Base-by-base conservation (phyloP, 2,888 invertebrate genomes). In the Syritta pipiens region DNA sequence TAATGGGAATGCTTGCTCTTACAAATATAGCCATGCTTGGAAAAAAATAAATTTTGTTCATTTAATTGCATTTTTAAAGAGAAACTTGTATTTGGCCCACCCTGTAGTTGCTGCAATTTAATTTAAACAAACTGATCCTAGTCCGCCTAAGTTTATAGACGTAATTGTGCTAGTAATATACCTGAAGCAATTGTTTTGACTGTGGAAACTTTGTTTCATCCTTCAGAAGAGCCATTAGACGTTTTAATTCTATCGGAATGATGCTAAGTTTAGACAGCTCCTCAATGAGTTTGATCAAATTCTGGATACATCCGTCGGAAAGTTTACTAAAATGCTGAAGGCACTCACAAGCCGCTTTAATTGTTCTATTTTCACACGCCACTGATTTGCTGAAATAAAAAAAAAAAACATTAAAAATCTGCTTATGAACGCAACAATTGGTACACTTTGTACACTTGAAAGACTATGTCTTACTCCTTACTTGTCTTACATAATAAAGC, bases 251-350 rank as follows among this genome's bases (percentile, higher is more conserved):
- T 42, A 87, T 86, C 1, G 91, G 89, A 22, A 89, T 89, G 69
- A 92, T 90, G 67, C 91, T 92, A 72, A 91, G 87, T 63, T 90
- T 90, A 9, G 91, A 91, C 5, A 92, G 86, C 63, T 89, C 89
- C 85, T 92, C 91, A 42, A 92, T 86, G 22, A 92, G 84, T 83
- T 89, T 90, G 32, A 92, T 89, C 46, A 92, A 85, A 83, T 90
- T 90, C 75, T 89, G 89, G 82, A 88, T 86, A 65, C 91, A 90
- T 51, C 85, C 85, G 30, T 87, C 86, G 37, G 89, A 85, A 3
- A 91, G 85, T 48, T 87, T 86, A 14, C 86, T 86, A 77, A 88
- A 88, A 55, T 88, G 85, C 32, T 86, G 84, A 19, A 92, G 84
- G 19, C 90, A 88, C 20, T 85, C 85, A 67, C 91, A 89, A 3